Percentiles rank a stretch among this genome's conserved stretches.
These are phyloP conservation scores for Pseudois nayaur DNA, from an alignment of 2,113 vertebrate species.

Conservation along the genomic window DNA sequence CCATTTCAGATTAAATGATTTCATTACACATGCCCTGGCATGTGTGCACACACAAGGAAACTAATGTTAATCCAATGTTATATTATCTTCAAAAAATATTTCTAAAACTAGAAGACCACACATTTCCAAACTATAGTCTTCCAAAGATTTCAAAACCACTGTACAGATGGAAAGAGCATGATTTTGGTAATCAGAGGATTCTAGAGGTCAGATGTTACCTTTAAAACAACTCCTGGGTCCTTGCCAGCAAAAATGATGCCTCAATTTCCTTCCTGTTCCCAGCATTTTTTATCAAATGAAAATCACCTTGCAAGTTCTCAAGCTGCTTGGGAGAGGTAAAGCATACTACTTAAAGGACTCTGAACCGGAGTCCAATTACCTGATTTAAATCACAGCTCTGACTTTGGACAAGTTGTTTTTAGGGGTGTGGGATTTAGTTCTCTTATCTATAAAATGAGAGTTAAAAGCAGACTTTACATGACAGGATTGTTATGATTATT, in stretches of 20 bases:
- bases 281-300: background rate
- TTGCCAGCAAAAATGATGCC: background rate
- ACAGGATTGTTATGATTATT: background rate
- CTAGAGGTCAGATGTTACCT: background rate
- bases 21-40: background rate
- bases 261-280: background rate
- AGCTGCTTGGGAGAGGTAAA: background rate
- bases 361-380: background rate
- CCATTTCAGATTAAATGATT: conserved; percentile 9
- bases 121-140: background rate
- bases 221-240: background rate
- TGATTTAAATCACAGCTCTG: background rate
- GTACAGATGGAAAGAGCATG: background rate
- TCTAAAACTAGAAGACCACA: background rate
- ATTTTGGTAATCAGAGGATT: background rate
- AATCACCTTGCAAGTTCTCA: background rate
- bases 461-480: background rate
- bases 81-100: conserved; percentile 2
- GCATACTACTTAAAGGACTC: background rate
- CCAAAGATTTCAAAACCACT: conserved; percentile 2
- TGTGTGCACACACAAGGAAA: background rate
- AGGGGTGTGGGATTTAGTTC: background rate
- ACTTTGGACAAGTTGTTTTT: background rate
- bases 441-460: background rate
- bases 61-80: background rate